Conservation (phyloP, 2,797 vertebrate genomes). For the Sternarchorhynchus goeldii region DNA sequence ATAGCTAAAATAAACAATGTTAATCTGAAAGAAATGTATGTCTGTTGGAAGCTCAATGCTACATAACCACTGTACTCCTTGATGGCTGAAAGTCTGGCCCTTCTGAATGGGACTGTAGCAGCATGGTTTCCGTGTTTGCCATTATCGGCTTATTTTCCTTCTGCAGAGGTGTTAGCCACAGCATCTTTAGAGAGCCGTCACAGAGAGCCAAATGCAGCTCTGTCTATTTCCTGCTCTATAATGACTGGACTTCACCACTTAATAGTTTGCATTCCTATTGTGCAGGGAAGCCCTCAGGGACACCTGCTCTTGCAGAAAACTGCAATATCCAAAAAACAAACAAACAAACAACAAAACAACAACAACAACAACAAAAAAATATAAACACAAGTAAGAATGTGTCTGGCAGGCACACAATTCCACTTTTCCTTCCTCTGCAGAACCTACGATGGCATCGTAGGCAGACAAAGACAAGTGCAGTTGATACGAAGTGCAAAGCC, state of each 20-base stretch:
- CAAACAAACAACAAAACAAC: too few relatives aligned
- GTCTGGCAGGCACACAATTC: conserved; percentile 8
- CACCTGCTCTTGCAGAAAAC: conserved; percentile 30
- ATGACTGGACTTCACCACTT: conserved; percentile 1
- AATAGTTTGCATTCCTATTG: neutral
- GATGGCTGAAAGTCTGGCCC: neutral
- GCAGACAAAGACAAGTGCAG: too few relatives aligned
- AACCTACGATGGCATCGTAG: conserved; percentile 32
- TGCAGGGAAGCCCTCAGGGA: conserved; percentile 14
- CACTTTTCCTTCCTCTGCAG: neutral
- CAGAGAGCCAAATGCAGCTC: neutral
- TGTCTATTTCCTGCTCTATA: neutral
- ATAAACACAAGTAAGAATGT: neutral
- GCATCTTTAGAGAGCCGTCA: conserved; percentile 21
- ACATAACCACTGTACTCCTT: neutral
- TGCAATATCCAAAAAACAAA: conserved; percentile 12
- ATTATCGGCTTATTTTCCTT: too few relatives aligned
- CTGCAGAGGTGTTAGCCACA: neutral
- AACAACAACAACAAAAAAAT: too few relatives aligned
- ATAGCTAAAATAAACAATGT: too few relatives aligned
- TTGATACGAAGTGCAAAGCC: too few relatives aligned
- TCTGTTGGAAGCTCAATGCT: neutral
- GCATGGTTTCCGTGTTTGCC: neutral
- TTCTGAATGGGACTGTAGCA: neutral
- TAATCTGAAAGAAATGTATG: neutral